Evolutionary conservation across 2,888 invertebrate genomes (phyloP), one percentile per base, ranked within the genome.

Genomic region (Limnephilus lunatus): DNA sequence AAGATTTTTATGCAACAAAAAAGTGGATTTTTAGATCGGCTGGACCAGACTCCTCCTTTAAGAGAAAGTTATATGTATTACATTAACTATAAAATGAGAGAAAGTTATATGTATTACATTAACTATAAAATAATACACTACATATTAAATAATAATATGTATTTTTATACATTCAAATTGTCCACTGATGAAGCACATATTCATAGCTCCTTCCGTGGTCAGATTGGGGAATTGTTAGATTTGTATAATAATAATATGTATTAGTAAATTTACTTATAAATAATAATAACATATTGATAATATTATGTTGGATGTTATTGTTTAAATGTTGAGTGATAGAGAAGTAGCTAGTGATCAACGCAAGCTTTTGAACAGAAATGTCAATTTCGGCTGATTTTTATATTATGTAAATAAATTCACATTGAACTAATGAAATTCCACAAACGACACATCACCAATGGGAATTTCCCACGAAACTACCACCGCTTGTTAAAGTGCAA

Each of bases 301-400:
- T 44, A 86, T 25, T 44, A 35, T 5, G 35, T 53, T 88, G 53
- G 68, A 68, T 85, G 85, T 88, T 88, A 88, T 88, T 88, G 12
- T 88, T 88, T 88, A 30, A 68, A 88, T 68, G 31, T 88, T 68
- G 88, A 68, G 88, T 68, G 88, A 88, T 88, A 88, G 80, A 68
- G 19, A 88, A 88, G 31, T 88, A 88, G 88, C 80, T 88, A 88
- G 88, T 88, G 88, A 88, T 88, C 88, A 68, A 32, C 68, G 68
- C 88, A 88, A 88, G 88, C 88, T 88, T 87, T 86, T 48, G n/a
- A 86, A 30, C 44, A 86, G 48, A 86, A 48, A 48, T 86, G 86
- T 86, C 86, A 86, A 48, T 48, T 86, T 44, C 48, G 44, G 86
- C 48, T 3, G 39, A 86, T 86, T 44, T 35, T 83, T 32, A 35